Evolutionary conservation across 2,113 vertebrate genomes (phyloP).

Genomic region (Phaethon lepturus): DNA sequence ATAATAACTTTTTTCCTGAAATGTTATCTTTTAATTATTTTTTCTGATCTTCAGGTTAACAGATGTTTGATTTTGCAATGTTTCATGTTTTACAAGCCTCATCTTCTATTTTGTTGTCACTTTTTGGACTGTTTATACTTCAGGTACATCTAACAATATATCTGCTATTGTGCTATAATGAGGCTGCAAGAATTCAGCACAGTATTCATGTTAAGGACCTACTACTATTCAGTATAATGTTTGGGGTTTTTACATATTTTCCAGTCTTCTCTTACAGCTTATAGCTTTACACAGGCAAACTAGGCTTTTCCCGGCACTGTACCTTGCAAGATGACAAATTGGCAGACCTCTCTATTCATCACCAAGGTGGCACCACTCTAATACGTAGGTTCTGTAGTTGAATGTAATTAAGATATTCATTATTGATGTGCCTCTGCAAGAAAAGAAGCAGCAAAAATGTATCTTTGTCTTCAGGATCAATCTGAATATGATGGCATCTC

Average conservation of each 20-base stretch:
- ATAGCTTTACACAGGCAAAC: neutral
- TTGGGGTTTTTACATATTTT: neutral
- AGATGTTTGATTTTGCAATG: neutral
- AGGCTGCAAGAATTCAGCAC: neutral
- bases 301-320: neutral
- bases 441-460: slow-evolving; percentile 7
- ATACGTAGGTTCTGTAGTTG: neutral
- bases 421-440: slow-evolving; percentile 29
- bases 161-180: neutral
- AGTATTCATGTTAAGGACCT: neutral
- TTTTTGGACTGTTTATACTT: neutral
- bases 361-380: neutral
- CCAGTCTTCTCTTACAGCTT: neutral
- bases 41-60: neutral
- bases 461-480: neutral
- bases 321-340: neutral
- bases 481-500: neutral
- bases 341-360: neutral
- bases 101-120: neutral
- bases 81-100: neutral
- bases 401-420: slow-evolving; percentile 47
- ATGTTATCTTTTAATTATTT: neutral
- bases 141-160: neutral
- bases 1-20: neutral
- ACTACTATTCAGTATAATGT: neutral